These are phyloP conservation scores for Tamandua tetradactyla DNA, from an alignment of 2,797 vertebrate species.

Conservation along the genomic window DNA sequence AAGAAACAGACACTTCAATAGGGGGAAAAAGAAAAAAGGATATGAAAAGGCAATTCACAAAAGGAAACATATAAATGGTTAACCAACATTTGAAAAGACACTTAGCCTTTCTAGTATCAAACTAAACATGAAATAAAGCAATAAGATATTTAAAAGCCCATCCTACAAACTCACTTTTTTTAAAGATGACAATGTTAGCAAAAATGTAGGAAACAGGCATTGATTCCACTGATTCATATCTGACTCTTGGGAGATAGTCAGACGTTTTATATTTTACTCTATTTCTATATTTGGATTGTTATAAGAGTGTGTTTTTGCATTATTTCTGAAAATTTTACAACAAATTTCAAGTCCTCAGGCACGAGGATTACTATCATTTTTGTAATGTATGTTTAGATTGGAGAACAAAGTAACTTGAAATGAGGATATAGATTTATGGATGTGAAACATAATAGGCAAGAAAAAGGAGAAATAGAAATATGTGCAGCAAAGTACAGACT, in stretches of 20 bases:
- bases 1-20: constrained; percentile 50
- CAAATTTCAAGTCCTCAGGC: background rate
- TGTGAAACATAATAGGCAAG: constrained; percentile 44
- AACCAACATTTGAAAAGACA: background rate
- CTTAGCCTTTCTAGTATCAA: background rate
- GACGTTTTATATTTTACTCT: constrained; percentile 14
- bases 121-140: background rate
- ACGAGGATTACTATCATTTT: background rate
- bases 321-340: background rate
- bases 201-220: background rate
- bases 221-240: background rate
- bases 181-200: background rate
- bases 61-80: background rate
- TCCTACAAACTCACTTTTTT: background rate
- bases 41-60: constrained; percentile 41
- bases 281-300: constrained; percentile 19
- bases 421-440: background rate
- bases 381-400: background rate
- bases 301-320: background rate
- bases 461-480: constrained; percentile 45
- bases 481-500: background rate
- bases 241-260: background rate
- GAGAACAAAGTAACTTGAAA: constrained; percentile 42
- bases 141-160: background rate
- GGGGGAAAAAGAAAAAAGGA: constrained; percentile 8